These are phyloP conservation scores for Megalops cyprinoides DNA, from an alignment of 2,797 vertebrate species.

Conservation along the genomic window DNA sequence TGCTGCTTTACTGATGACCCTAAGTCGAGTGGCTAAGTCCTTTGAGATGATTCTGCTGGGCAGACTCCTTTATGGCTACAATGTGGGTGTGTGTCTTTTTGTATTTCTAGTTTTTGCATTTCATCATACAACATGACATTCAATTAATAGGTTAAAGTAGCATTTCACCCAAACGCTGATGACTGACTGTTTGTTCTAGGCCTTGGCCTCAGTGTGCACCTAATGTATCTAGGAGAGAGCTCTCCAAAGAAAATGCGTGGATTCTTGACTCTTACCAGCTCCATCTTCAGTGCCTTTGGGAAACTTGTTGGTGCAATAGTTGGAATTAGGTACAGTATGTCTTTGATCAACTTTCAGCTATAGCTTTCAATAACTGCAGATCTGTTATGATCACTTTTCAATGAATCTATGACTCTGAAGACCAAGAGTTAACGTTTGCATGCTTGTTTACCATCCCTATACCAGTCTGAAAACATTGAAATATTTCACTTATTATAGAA, in stretches of 20 bases:
- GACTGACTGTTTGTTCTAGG: conserved; percentile 56
- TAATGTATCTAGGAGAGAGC: conserved; percentile 77
- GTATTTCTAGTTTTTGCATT: not conserved
- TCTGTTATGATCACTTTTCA: fast-evolving
- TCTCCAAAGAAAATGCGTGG: conserved; percentile 72
- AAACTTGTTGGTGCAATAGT: conserved; percentile 72
- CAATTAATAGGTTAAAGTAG: too few relatives aligned
- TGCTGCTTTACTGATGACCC: conserved; percentile 71
- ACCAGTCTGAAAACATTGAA: not conserved
- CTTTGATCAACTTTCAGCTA: not conserved
- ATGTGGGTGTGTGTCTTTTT: conserved; percentile 66
- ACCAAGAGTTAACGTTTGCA: not conserved
- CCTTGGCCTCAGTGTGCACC: conserved; percentile 68
- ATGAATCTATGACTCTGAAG: not conserved
- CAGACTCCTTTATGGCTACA: conserved; percentile 73
- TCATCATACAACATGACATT: too few relatives aligned
- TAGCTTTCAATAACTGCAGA: fast-evolving
- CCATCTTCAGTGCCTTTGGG: conserved; percentile 63
- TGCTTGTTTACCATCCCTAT: not conserved
- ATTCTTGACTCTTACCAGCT: conserved; percentile 66
- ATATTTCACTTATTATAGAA: conserved; percentile 1
- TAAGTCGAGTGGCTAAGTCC: conserved; percentile 66
- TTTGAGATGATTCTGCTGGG: conserved; percentile 81
- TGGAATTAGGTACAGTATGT: conserved; percentile 69
- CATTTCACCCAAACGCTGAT: too few relatives aligned